These are phyloP conservation scores for Pheosia tremula DNA, from an alignment of 2,888 invertebrate species.

Conservation along the genomic window DNA sequence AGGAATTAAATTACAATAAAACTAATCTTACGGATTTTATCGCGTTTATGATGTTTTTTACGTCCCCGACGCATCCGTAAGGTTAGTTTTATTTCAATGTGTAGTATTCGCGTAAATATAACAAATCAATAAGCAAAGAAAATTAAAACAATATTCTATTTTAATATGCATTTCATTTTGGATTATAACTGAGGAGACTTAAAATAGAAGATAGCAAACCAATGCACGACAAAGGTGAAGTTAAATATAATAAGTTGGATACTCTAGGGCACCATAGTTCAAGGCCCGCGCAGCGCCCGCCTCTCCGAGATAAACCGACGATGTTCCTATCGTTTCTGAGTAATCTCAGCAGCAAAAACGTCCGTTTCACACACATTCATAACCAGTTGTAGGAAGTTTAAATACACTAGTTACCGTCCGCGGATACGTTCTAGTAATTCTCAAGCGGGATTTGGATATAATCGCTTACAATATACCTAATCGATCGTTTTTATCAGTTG, in stretches of 20 bases:
- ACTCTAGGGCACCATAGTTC: slow-evolving; percentile 23
- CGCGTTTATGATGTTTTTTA: too few relatives aligned
- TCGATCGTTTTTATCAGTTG: too few relatives aligned
- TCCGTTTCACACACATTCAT: slow-evolving; percentile 27
- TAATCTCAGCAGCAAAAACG: slow-evolving; percentile 40
- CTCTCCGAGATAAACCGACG: slow-evolving; percentile 20
- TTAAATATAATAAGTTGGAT: not conserved
- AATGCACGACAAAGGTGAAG: slow-evolving; percentile 11
- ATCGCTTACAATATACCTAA: too few relatives aligned
- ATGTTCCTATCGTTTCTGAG: slow-evolving; percentile 38
- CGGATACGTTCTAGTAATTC: not conserved
- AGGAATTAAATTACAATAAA: too few relatives aligned
- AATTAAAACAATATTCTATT: too few relatives aligned
- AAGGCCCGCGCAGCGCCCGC: slow-evolving; percentile 19
- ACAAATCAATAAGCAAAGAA: too few relatives aligned
- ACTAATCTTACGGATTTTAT: too few relatives aligned
- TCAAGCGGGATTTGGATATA: too few relatives aligned
- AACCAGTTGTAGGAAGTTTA: slow-evolving; percentile 39
- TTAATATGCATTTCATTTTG: not conserved
- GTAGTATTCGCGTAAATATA: too few relatives aligned
- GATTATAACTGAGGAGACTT: not conserved
- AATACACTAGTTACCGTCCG: not conserved
- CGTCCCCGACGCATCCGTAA: too few relatives aligned
- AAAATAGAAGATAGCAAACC: not conserved
- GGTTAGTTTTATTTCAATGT: too few relatives aligned